phyloP scores from a whole-genome alignment of 2,888 invertebrate species.

The Malthinus seriepunctatus region DNA sequence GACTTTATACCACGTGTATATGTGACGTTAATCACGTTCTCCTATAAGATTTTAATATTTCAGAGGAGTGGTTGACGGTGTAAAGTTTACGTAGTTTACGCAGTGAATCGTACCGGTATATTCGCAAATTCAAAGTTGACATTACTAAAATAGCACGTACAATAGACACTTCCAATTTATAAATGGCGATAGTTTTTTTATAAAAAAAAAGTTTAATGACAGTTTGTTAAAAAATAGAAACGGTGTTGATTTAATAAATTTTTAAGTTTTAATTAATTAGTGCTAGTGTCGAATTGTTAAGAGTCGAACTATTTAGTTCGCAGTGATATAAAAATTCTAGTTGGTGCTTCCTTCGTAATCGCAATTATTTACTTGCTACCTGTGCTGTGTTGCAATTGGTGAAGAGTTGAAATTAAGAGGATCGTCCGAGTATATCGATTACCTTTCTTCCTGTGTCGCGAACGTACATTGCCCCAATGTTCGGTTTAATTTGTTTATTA shows the following conservation, averaged over 20 bases:
- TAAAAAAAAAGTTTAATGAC: background rate
- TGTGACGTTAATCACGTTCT: slow-evolving; percentile 28
- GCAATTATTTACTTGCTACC: background rate
- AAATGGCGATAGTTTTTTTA: background rate
- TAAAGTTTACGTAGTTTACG: slow-evolving; percentile 9
- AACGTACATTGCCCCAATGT: slow-evolving; percentile 34
- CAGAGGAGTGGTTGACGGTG: slow-evolving; percentile 44
- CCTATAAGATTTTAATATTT: slow-evolving; percentile 29
- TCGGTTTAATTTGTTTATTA: slow-evolving; percentile 32
- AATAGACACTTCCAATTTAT: slow-evolving; percentile 18
- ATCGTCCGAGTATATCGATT: slow-evolving; percentile 29
- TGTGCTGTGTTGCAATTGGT: slow-evolving; percentile 11
- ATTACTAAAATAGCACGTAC: slow-evolving; percentile 4
- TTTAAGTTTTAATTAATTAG: background rate
- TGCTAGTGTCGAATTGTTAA: background rate
- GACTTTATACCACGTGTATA: slow-evolving; percentile 36
- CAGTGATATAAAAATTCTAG: too few species aligned
- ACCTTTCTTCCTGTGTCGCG: slow-evolving; percentile 14
- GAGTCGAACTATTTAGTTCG: background rate
- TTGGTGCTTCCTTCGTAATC: background rate
- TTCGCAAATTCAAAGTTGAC: background rate
- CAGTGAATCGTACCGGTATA: slow-evolving; percentile 2
- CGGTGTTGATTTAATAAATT: background rate
- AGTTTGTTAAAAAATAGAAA: background rate
- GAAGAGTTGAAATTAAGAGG: slow-evolving; percentile 22